Evolutionary conservation across 2,113 vertebrate genomes (phyloP).

Genomic region (Glareola pratincola): DNA sequence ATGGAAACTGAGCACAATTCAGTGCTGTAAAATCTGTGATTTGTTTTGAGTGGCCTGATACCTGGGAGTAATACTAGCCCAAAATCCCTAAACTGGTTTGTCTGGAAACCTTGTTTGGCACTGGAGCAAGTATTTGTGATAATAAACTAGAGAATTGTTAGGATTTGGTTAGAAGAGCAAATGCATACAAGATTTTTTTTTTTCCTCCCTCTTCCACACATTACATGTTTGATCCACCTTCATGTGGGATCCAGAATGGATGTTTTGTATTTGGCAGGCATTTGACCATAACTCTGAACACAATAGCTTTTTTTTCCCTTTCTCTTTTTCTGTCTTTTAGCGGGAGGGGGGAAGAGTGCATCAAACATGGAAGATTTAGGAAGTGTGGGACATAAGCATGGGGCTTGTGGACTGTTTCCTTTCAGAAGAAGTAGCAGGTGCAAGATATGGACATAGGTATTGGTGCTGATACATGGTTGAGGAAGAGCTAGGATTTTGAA

Average conservation of each 20-base stretch:
- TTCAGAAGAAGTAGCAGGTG: not conserved
- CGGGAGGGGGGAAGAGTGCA: accelerated
- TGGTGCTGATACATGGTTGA: not conserved
- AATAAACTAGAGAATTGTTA: not conserved
- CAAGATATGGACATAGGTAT: not conserved
- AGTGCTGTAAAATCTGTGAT: not conserved
- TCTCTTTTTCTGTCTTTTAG: not conserved
- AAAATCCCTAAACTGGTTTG: not conserved
- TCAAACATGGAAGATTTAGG: not conserved
- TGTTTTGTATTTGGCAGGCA: not conserved
- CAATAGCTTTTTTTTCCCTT: not conserved
- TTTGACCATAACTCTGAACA: not conserved
- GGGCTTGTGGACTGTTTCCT: not conserved
- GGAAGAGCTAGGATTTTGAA: not conserved
- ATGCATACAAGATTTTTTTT: not conserved
- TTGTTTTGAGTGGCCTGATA: not conserved
- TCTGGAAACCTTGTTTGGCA: not conserved
- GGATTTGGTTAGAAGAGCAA: not conserved
- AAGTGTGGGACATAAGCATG: not conserved
- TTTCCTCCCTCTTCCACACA: not conserved
- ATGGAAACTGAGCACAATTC: not conserved
- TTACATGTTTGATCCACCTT: not conserved
- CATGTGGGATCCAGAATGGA: no score
- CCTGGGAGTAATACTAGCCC: not conserved
- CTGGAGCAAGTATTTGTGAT: not conserved